Conservation (phyloP, 2,888 invertebrate genomes). For the Drosophila neutralis region DNA sequence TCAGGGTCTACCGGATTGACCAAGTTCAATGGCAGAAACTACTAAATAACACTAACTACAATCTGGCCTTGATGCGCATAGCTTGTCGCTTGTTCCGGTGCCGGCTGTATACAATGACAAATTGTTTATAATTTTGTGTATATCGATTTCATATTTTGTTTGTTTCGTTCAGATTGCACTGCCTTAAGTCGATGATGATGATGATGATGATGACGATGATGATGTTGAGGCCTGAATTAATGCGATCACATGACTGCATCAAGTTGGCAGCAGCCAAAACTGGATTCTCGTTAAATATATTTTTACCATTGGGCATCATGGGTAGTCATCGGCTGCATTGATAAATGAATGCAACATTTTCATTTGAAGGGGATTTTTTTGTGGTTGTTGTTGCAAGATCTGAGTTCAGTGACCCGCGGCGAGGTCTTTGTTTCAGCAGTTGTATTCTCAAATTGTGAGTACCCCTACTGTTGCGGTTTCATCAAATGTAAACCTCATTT, state of each 20-base stretch:
- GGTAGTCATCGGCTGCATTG: constrained; percentile 46
- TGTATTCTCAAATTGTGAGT: constrained; percentile 14
- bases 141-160: background rate
- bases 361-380: constrained; percentile 8
- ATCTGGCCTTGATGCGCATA: background rate
- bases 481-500: constrained; percentile 46
- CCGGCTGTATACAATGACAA: constrained; percentile 3
- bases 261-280: constrained; percentile 39
- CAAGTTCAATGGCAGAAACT: constrained; percentile 66
- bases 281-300: constrained; percentile 34
- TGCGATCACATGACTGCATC: constrained; percentile 71
- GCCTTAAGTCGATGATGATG: background rate
- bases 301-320: constrained; percentile 54
- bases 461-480: constrained; percentile 33
- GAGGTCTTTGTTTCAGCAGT: constrained; percentile 26
- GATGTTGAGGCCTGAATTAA: constrained; percentile 54
- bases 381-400: background rate
- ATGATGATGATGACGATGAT: background rate
- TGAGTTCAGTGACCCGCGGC: constrained; percentile 36
- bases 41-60: constrained; percentile 14
- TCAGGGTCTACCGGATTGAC: constrained; percentile 58
- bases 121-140: constrained; percentile 1
- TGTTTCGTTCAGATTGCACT: background rate
- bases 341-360: constrained; percentile 34
- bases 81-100: constrained; percentile 45